Evolutionary conservation across 1,140 invertebrate species (phyloP), one percentile per base, ranked within the genome.

Genomic region (Drosophila pachea): DNA sequence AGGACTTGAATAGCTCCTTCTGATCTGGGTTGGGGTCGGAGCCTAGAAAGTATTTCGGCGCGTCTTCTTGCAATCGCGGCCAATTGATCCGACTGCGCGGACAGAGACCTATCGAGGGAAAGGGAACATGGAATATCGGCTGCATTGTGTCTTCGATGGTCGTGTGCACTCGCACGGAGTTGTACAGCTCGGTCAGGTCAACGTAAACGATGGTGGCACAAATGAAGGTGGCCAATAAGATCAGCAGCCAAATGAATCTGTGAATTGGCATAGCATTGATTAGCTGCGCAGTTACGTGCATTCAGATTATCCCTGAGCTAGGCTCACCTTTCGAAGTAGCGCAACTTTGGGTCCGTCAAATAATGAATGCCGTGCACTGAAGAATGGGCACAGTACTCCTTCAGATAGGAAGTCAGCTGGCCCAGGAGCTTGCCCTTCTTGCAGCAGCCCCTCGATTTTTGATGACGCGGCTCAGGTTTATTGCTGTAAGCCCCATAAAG

Each of bases 301-400:
- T 40, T 40, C 11, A 5, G 42, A 43, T 16, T 4, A 8, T 8
- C 29, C 14, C 29, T 47, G 7, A 12, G 9, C 5, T 7, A 2
- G 31, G 31, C 47, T 65, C 31, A 88, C 87, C 74, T 73, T 55
- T 88, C 87, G 22, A 86, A 88, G 7, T 48, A n/a, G 2, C 42
- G 71, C 59, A 87, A 22, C 33, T 79, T 82, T 0, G 71, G 60
- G 29, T 88, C 75, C 0, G 87, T 68, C 12, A 88, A 52, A 53
- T 87, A 88, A 3, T 69, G 75, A 40, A 88, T 68, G 33, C 87
- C 83, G 60, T 88, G 87, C 5, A 88, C 48, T 0, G 79, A 79
- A 29, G 83, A 78, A 3, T 7, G 54, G 5, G 50, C 53, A n/a
- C 87, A 84, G 47, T 88, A 88, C 31, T 73, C 68, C 52, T 75